phyloP scores from a whole-genome alignment of 2,113 vertebrate species.

The Corythoichthys intestinalis region DNA sequence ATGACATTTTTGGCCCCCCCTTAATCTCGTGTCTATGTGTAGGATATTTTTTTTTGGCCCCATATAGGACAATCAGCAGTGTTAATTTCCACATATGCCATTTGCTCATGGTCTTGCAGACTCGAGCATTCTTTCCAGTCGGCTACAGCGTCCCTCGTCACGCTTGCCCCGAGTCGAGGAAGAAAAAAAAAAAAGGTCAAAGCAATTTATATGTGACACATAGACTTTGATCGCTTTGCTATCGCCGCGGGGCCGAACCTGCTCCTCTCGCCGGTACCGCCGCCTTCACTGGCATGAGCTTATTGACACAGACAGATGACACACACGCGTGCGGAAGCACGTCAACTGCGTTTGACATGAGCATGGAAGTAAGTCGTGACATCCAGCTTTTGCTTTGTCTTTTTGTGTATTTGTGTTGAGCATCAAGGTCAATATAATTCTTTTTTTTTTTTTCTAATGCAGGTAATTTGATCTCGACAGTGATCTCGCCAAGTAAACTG shows the following conservation, averaged over 20 bases:
- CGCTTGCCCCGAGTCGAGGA: conserved; percentile 59
- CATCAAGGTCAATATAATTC: neutral
- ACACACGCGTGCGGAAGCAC: neutral
- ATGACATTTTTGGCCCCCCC: no score
- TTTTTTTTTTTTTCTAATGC: neutral
- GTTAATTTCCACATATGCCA: conserved; percentile 64
- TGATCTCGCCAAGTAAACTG: neutral
- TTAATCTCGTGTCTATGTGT: no score
- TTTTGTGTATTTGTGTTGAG: conserved; percentile 19
- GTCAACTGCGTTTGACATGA: conserved; percentile 39
- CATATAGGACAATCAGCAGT: conserved; percentile 61
- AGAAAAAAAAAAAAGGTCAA: conserved; percentile 72
- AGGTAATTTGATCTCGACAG: neutral
- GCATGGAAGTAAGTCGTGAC: conserved; percentile 25
- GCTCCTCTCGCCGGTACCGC: conserved; percentile 39
- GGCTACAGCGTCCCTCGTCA: conserved; percentile 72
- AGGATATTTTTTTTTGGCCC: conserved; percentile 37
- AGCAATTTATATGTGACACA: conserved; percentile 81
- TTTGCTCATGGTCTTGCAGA: conserved; percentile 67
- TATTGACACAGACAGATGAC: conserved; percentile 12
- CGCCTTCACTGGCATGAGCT: neutral
- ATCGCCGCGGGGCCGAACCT: conserved; percentile 70
- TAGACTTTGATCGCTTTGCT: conserved; percentile 78
- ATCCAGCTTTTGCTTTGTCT: conserved; percentile 36
- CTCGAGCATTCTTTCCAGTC: conserved; percentile 73